Percentiles rank a stretch among this genome's conserved stretches.
Conservation (phyloP, 2,113 vertebrate species). For the Urocitellus parryii region DNA sequence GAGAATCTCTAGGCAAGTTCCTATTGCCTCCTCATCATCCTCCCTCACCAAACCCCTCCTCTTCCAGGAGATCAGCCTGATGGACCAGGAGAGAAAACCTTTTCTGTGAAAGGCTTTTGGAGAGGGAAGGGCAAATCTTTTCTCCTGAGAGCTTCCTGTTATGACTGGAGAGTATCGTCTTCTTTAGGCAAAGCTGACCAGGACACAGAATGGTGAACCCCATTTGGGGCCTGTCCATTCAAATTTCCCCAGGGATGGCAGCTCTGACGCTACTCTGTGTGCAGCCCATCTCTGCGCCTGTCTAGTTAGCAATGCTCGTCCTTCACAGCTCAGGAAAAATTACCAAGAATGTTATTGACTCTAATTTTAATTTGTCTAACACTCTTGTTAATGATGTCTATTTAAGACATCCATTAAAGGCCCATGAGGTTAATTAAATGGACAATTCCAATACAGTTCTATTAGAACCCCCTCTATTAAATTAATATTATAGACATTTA, state of each 20-base stretch:
- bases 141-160: background rate
- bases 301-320: slow-evolving; percentile 52
- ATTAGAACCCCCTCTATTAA: slow-evolving; percentile 86
- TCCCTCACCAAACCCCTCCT: background rate
- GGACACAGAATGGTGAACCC: background rate
- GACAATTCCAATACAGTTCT: slow-evolving; percentile 85
- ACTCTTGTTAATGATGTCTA: slow-evolving; percentile 84
- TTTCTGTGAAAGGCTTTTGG: background rate
- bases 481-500: slow-evolving; percentile 88
- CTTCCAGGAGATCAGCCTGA: background rate
- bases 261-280: background rate
- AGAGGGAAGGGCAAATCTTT: background rate
- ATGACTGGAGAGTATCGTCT: fast-evolving
- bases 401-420: slow-evolving; percentile 85
- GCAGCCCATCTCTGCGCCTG: background rate
- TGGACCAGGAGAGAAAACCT: background rate
- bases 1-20: background rate
- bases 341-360: slow-evolving; percentile 76
- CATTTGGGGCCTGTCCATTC: fast-evolving
- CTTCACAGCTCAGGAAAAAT: slow-evolving; percentile 84
- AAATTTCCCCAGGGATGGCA: fast-evolving
- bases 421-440: slow-evolving; percentile 87
- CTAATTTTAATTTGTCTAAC: slow-evolving; percentile 84
- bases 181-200: background rate
- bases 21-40: background rate